These are phyloP conservation scores for Hippopotamus amphibius DNA, from an alignment of 2,113 vertebrate genomes.

Conservation along the genomic window DNA sequence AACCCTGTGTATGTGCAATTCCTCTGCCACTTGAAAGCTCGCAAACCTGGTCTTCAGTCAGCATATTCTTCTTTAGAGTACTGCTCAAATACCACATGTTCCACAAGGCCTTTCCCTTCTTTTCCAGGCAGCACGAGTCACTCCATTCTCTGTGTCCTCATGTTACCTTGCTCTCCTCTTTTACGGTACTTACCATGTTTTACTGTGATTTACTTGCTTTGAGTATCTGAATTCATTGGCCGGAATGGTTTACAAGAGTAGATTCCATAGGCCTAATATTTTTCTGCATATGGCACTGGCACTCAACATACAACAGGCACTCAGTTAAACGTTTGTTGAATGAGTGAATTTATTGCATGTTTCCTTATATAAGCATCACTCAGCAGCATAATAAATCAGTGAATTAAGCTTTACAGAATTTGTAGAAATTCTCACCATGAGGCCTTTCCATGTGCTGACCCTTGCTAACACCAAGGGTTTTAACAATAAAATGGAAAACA, in stretches of 20 bases:
- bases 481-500: constrained; percentile 54
- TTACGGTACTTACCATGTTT: neutral
- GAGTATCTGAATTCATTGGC: neutral
- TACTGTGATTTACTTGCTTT: neutral
- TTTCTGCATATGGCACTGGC: neutral
- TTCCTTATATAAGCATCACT: constrained; percentile 56
- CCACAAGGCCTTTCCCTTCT: neutral
- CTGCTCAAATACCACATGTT: neutral
- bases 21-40: neutral
- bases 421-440: neutral
- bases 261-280: neutral
- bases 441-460: constrained; percentile 5
- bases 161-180: neutral
- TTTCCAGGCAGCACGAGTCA: neutral
- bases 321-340: constrained; percentile 12
- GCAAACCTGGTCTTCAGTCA: neutral
- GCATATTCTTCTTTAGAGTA: neutral
- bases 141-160: neutral
- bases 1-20: neutral
- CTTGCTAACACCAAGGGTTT: constrained; percentile 35
- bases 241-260: neutral
- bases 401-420: constrained; percentile 38
- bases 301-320: constrained; percentile 32
- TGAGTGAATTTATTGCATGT: constrained; percentile 70
- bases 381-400: neutral